phyloP scores from a whole-genome alignment of 2,888 invertebrate species.

The Rhingia rostrata region DNA sequence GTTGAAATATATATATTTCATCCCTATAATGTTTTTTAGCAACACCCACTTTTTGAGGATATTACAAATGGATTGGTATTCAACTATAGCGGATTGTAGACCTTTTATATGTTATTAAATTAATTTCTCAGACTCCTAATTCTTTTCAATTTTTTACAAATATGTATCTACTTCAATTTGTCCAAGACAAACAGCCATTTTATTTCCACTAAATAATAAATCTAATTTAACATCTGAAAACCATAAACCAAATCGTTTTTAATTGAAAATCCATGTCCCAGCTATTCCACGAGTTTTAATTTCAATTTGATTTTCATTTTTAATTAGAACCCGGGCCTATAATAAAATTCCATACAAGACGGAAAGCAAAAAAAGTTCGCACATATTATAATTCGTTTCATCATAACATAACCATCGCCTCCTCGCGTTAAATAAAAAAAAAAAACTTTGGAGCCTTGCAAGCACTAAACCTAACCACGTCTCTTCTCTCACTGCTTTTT shows the following conservation, averaged over 20 bases:
- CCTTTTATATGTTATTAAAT: no score
- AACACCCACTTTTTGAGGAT: no score
- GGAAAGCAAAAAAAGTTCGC: constrained; percentile 16
- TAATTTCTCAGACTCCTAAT: no score
- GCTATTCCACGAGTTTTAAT: constrained; percentile 11
- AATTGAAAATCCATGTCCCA: constrained; percentile 38
- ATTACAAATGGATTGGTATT: no score
- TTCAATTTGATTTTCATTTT: constrained; percentile 43
- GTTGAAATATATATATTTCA: no score
- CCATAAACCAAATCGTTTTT: constrained; percentile 8
- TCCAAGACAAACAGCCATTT: constrained; percentile 12
- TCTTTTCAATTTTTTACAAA: no score
- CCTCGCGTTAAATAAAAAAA: not conserved
- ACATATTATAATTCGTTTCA: constrained; percentile 43
- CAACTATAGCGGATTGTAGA: no score
- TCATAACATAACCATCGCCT: constrained; percentile 16
- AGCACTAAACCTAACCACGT: constrained; percentile 45
- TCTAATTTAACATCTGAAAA: constrained; percentile 30
- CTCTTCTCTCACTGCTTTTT: constrained; percentile 1
- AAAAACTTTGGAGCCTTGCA: constrained; percentile 45
- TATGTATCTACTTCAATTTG: no score
- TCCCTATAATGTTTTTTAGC: no score
- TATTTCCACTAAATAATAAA: constrained; percentile 32
- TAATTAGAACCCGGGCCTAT: constrained; percentile 27
- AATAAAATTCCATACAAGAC: constrained; percentile 3